A percentile compares a stretch with the other conserved stretches of the same genome.
Evolutionary conservation across 2,797 vertebrate genomes (phyloP).

Genomic region (Graptemys geographica): DNA sequence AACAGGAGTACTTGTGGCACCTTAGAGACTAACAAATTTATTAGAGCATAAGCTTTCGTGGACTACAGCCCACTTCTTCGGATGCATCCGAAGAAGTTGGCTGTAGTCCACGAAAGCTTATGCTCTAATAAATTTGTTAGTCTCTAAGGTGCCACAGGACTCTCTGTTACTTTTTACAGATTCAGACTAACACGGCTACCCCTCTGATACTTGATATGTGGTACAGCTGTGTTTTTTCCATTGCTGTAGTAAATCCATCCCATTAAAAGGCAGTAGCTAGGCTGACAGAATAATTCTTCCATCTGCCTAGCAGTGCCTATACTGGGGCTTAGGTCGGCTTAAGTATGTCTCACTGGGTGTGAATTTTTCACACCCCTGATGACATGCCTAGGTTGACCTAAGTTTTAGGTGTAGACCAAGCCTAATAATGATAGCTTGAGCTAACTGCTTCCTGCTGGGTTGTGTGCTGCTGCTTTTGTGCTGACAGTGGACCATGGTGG

Average conservation of each 20-base stretch:
- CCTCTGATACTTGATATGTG: not conserved
- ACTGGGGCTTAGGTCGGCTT: not conserved
- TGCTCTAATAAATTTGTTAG: too few species aligned
- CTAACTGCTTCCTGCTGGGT: not conserved
- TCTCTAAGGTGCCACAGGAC: too few species aligned
- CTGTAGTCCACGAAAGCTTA: too few species aligned
- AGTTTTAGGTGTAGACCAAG: not conserved
- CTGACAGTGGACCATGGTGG: not conserved
- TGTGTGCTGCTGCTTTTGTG: not conserved
- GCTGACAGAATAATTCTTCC: not conserved
- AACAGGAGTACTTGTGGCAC: too few species aligned
- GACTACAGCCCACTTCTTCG: too few species aligned
- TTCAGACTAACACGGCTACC: too few species aligned
- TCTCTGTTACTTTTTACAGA: too few species aligned
- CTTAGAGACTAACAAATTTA: too few species aligned
- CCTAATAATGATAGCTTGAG: not conserved
- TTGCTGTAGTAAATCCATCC: not conserved
- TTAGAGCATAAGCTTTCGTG: too few species aligned
- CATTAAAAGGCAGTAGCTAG: not conserved
- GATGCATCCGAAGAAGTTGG: too few species aligned
- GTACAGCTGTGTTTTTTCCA: not conserved
- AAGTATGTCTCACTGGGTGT: not conserved
- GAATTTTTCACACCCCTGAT: not conserved
- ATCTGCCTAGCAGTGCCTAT: not conserved
- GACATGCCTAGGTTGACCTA: not conserved